Conservation (phyloP, 2,797 vertebrate species). For the Nannoperca obscura region DNA sequence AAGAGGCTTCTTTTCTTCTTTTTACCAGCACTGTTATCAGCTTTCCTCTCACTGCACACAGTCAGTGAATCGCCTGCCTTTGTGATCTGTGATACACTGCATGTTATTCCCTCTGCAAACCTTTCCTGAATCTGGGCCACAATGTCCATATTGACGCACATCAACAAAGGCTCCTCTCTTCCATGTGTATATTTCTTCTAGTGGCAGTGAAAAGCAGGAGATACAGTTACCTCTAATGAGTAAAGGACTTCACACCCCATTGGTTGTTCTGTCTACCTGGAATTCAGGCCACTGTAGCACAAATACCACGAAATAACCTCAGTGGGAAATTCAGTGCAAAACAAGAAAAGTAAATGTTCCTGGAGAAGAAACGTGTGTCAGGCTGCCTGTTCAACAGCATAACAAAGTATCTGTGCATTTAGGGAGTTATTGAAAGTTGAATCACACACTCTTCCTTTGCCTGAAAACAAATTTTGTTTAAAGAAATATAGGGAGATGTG, state of each 20-base stretch:
- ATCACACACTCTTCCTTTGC: conserved; percentile 5
- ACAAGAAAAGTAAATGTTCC: conserved; percentile 11
- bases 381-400: conserved; percentile 14
- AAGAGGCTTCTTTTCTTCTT: not conserved
- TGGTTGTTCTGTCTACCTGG: conserved; percentile 62
- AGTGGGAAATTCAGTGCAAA: conserved; percentile 1
- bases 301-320: conserved; percentile 8
- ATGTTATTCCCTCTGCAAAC: conserved; percentile 42
- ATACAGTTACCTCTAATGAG: conserved; percentile 73
- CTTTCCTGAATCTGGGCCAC: conserved; percentile 59
- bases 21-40: conserved; percentile 20
- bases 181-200: conserved; percentile 49
- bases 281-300: conserved; percentile 53
- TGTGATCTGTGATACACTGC: conserved; percentile 32
- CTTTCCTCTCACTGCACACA: conserved; percentile 27
- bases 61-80: conserved; percentile 12
- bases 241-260: conserved; percentile 71
- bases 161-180: conserved; percentile 68
- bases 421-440: conserved; percentile 39
- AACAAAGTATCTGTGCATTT: conserved; percentile 43
- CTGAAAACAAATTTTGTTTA: conserved; percentile 30
- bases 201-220: conserved; percentile 61
- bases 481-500: conserved; percentile 20
- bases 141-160: conserved; percentile 38
- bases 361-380: not conserved